Evolutionary conservation across 2,113 vertebrate genomes (phyloP).

Genomic region (Cyanoderma ruficeps): DNA sequence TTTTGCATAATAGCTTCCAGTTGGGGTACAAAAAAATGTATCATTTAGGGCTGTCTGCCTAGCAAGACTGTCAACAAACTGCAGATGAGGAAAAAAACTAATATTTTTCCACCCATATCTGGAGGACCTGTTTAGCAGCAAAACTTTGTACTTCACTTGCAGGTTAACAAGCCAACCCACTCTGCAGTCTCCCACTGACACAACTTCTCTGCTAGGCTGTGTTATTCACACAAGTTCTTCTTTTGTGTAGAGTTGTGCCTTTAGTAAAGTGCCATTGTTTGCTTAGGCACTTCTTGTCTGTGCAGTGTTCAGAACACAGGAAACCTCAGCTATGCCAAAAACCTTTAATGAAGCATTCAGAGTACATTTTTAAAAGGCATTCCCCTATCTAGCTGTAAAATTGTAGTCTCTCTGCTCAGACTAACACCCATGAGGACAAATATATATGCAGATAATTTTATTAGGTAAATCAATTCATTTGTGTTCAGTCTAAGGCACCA

Average conservation of each 20-base stretch:
- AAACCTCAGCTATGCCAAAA: conserved; percentile 32
- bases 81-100: not conserved
- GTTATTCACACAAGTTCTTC: not conserved
- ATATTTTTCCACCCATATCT: not conserved
- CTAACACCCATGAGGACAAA: not conserved
- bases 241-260: not conserved
- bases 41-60: not conserved
- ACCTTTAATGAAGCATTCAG: not conserved
- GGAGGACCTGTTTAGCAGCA: not conserved
- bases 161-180: not conserved
- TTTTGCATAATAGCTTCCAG: not conserved
- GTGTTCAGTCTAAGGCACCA: not conserved
- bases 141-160: not conserved
- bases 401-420: not conserved
- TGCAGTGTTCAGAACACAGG: not conserved
- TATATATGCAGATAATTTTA: not conserved
- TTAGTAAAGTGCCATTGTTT: not conserved
- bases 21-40: not conserved
- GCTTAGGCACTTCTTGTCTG: not conserved
- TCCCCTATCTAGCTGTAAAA: not conserved
- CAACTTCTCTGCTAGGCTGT: not conserved
- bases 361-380: not conserved
- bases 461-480: not conserved
- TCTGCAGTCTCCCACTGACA: not conserved
- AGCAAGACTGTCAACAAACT: not conserved